Percentiles rank a stretch among this genome's conserved stretches.
Conservation (phyloP, 2,797 vertebrate species). For the Hipposideros larvatus region DNA sequence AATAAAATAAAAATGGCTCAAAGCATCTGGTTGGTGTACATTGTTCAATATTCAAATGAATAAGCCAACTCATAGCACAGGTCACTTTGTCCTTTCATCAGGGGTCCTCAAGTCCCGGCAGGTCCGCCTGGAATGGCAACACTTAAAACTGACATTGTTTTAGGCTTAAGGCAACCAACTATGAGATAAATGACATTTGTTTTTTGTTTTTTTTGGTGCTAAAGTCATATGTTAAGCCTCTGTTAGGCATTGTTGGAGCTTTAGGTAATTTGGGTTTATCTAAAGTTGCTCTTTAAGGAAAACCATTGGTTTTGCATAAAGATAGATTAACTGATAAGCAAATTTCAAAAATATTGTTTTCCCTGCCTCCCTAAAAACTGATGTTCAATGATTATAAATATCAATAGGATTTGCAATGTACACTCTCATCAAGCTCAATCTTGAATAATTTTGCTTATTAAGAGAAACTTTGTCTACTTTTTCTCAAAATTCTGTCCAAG, state of each 20-base stretch:
- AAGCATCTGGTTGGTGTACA: background rate
- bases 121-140: background rate
- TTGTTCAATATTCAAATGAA: background rate
- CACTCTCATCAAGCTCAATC: background rate
- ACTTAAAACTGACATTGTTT: background rate
- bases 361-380: background rate
- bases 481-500: background rate
- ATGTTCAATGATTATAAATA: background rate
- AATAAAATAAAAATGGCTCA: background rate
- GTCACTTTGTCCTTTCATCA: background rate
- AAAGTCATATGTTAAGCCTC: background rate
- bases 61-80: too few relatives aligned
- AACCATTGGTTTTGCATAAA: background rate
- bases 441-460: background rate
- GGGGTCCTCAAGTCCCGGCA: fast-evolving
- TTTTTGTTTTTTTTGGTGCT: background rate
- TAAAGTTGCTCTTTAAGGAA: background rate
- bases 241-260: background rate
- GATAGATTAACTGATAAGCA: background rate
- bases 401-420: background rate
- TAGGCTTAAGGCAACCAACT: background rate
- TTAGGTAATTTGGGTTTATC: background rate
- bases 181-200: background rate
- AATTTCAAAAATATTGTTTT: background rate
- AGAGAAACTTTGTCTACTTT: background rate